Base-by-base conservation (phyloP, 2,113 vertebrate species). In the Phasianus colchicus region DNA sequence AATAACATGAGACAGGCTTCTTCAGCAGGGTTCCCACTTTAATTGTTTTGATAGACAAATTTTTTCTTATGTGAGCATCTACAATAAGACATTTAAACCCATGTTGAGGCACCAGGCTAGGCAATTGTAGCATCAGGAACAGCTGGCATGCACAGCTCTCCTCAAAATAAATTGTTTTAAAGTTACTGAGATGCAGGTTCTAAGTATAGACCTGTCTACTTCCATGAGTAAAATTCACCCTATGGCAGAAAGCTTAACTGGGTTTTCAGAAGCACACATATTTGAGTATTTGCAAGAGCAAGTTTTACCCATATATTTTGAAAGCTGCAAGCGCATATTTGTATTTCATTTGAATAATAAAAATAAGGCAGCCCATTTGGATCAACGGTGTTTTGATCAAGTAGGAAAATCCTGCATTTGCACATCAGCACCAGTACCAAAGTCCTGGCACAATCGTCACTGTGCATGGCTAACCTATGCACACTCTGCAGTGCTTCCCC, bases 401-500 rank as follows among this genome's bases (percentile, higher is more conserved):
- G 36, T 9, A 73, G 60, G 43, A 77, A 61, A 73, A 84, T 13
- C 64, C 29, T 71, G n/a, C 48, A 82, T 24, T 61, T n/a, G 5
- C 48, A 61, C 34, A 42, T 63, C 22, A 72, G 58, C 74, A 88
- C 21, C 43, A 64, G 5, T 45, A 78, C n/a, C 15, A 86, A 90
- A 82, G 75, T 24, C 75, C 42, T 34, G 25, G 73, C 69, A 45
- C 19, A 29, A 57, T 47, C 40, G 14, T 89, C 7, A 12, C 12
- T 0, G 1, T 12, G 19, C 34, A 61, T 0, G 60, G 69, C 75
- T 81, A 80, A 65, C 13, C 6, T 16, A 29, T 0, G 6, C 13
- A 29, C 7, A 11, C 34, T 10, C 19, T 50, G 36, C 87, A 47
- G n/a, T 2, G 2, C 43, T 6, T 11, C 22, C 5, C 38, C 13